Conservation (phyloP, 2,888 invertebrate genomes). For the Cactoblastis cactorum region DNA sequence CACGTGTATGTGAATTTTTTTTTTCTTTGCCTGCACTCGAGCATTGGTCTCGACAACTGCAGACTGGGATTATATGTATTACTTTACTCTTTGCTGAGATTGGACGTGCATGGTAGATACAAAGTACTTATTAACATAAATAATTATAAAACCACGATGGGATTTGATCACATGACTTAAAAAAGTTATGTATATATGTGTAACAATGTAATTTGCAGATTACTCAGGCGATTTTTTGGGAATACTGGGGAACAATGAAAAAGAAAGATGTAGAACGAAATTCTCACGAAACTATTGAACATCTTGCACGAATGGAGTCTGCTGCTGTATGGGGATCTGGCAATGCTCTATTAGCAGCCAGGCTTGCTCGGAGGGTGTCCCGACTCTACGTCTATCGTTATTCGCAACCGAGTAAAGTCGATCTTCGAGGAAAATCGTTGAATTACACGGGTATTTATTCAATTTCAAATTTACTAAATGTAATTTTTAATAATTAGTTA, state of each 20-base stretch:
- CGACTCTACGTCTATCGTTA: constrained; percentile 79
- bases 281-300: constrained; percentile 56
- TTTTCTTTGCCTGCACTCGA: too few relatives aligned
- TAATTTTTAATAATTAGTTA: too few relatives aligned
- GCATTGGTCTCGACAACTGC: too few relatives aligned
- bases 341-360: constrained; percentile 76
- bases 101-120: too few relatives aligned
- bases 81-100: too few relatives aligned
- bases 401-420: constrained; percentile 65
- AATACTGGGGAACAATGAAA: constrained; percentile 63
- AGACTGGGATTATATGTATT: too few relatives aligned
- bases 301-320: constrained; percentile 75
- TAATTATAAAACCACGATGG: too few relatives aligned
- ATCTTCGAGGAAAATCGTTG: constrained; percentile 57
- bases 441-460: constrained; percentile 70
- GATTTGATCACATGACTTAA: too few relatives aligned
- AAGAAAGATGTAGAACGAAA: constrained; percentile 41
- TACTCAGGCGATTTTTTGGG: constrained; percentile 77
- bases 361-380: constrained; percentile 65
- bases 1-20: too few relatives aligned
- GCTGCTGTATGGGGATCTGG: constrained; percentile 78
- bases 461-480: too few relatives aligned
- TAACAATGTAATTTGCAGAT: constrained; percentile 33
- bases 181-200: too few relatives aligned
- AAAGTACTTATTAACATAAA: too few relatives aligned